Evolutionary conservation across 2,888 invertebrate species (phyloP).

Genomic region (Amblyjoppa proteus): DNA sequence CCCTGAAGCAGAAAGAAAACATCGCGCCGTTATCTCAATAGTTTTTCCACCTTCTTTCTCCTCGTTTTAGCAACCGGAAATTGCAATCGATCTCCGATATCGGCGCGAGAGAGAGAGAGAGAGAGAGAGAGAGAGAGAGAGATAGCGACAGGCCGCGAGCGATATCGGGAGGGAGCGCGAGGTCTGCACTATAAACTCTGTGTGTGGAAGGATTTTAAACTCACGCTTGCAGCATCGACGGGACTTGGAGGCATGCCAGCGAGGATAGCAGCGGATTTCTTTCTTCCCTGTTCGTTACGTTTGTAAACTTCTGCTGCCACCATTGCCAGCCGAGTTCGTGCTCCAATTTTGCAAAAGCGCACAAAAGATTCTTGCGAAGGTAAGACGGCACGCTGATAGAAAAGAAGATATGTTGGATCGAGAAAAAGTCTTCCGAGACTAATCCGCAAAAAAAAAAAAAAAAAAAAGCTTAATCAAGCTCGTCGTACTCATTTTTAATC

Average conservation of each 20-base stretch:
- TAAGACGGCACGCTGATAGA: constrained; percentile 73
- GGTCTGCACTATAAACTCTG: neutral
- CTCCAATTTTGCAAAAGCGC: constrained; percentile 78
- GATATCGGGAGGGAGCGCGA: constrained; percentile 31
- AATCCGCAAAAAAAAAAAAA: constrained; percentile 12
- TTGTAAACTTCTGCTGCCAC: constrained; percentile 72
- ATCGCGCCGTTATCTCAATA: constrained; percentile 24
- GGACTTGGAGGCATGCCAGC: constrained; percentile 80
- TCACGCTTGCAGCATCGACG: constrained; percentile 81
- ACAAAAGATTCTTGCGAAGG: constrained; percentile 76
- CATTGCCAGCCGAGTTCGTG: constrained; percentile 78
- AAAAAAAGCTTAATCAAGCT: neutral
- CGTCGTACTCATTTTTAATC: constrained; percentile 59
- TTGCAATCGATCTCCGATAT: constrained; percentile 63
- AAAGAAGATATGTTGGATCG: constrained; percentile 34
- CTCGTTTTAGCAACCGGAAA: constrained; percentile 51
- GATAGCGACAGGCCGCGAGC: neutral
- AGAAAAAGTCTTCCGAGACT: neutral
- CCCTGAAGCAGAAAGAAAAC: constrained; percentile 66
- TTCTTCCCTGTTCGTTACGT: constrained; percentile 74
- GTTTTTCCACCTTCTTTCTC: constrained; percentile 23
- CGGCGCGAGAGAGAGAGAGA: neutral
- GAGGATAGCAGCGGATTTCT: constrained; percentile 78
- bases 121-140: neutral
- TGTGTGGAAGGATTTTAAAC: constrained; percentile 63